A percentile compares a stretch with the other conserved stretches of the same genome.
phyloP scores from a whole-genome alignment of 2,797 vertebrate species.

The Heliangelus exortis region DNA sequence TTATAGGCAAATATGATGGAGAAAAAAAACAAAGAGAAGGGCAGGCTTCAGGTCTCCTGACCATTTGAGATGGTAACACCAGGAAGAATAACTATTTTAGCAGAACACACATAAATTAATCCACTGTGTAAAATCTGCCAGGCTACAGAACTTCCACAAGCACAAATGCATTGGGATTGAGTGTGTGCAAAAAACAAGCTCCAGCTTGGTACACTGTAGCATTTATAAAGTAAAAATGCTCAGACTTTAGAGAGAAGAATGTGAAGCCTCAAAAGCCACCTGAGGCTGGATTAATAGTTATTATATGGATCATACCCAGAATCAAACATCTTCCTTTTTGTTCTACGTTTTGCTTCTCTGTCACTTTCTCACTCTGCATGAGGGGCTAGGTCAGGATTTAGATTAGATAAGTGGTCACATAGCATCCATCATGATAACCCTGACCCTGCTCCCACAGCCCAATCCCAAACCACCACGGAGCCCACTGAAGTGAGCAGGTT shows the following conservation, averaged over 20 bases:
- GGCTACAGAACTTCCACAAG: accelerated
- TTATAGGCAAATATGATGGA: not conserved
- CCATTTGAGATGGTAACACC: no score
- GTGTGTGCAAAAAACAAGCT: no score
- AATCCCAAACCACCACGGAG: not conserved
- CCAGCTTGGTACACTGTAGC: not conserved
- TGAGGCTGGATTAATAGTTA: not conserved
- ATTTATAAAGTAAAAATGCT: not conserved
- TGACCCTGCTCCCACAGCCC: accelerated
- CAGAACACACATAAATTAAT: not conserved
- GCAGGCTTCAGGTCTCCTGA: not conserved
- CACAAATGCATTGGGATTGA: not conserved
- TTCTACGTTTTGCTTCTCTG: accelerated
- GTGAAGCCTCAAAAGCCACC: not conserved
- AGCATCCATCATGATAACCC: accelerated
- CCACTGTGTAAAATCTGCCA: not conserved
- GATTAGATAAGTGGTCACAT: accelerated
- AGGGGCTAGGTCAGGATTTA: not conserved
- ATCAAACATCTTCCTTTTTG: not conserved
- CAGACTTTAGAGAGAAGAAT: not conserved
- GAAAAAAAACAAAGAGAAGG: not conserved
- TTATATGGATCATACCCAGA: accelerated
- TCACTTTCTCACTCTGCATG: not conserved
- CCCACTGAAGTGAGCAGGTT: not conserved
- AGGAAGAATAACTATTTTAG: not conserved